phyloP scores from a whole-genome alignment of 2,797 vertebrate genomes.

The Coluber constrictor region DNA sequence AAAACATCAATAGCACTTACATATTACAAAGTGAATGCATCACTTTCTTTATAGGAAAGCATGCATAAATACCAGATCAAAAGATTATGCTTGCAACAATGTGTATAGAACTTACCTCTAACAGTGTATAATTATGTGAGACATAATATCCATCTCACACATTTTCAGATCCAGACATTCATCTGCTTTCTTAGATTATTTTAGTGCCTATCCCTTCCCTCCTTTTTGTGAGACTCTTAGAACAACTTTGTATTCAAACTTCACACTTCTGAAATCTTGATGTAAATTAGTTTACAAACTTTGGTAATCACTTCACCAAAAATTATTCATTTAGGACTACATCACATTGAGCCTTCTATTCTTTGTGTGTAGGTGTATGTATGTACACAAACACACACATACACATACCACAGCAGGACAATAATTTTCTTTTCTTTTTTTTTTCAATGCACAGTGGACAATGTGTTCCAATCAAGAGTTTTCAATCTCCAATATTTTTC shows the following conservation, averaged over 20 bases:
- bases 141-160: constrained; percentile 5
- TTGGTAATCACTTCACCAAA: background rate
- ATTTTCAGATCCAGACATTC: constrained; percentile 31
- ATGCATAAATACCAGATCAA: background rate
- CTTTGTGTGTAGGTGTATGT: background rate
- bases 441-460: background rate
- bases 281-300: background rate
- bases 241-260: background rate
- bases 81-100: rapidly evolving
- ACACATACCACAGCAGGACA: background rate
- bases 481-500: background rate
- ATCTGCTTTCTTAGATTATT: constrained; percentile 36
- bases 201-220: constrained; percentile 34
- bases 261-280: background rate
- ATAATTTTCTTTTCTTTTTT: background rate
- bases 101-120: background rate
- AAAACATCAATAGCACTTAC: background rate
- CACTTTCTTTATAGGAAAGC: background rate
- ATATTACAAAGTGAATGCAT: background rate
- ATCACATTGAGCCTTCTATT: background rate
- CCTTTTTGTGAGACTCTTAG: constrained; percentile 26
- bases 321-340: background rate
- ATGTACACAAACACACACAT: background rate
- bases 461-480: background rate
- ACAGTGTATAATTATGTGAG: background rate